Percentiles rank a stretch among this genome's conserved stretches.
These are phyloP conservation scores for Lateolabrax maculatus DNA, from an alignment of 2,797 vertebrate species.

Conservation along the genomic window DNA sequence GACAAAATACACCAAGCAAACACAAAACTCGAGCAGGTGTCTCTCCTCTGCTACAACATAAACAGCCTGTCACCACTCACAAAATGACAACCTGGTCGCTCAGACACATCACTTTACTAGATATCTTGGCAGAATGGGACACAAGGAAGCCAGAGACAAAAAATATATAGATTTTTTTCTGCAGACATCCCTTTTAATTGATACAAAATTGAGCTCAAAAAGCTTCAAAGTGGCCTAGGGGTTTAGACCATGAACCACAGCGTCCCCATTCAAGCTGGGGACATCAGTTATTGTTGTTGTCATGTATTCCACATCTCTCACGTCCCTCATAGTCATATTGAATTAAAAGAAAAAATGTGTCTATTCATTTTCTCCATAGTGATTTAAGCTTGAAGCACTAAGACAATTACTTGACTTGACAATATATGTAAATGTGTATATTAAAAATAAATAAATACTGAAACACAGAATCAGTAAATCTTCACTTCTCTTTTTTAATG, in stretches of 20 bases:
- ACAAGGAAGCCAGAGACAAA: neutral
- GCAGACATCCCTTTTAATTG: neutral
- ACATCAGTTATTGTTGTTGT: neutral
- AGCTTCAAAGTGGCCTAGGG: neutral
- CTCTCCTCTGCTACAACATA: conserved; percentile 17
- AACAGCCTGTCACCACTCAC: conserved; percentile 28
- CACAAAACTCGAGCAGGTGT: conserved; percentile 16
- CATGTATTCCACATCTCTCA: neutral
- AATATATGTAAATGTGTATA: neutral
- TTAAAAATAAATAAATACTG: neutral
- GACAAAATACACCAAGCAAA: conserved; percentile 39
- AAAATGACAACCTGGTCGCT: conserved; percentile 20
- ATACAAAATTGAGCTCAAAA: too few relatives aligned
- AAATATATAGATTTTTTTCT: neutral
- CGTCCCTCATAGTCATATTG: neutral
- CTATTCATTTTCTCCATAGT: neutral
- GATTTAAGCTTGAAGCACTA: neutral
- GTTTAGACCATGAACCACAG: neutral
- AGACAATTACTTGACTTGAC: too few relatives aligned
- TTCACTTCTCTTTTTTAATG: conserved; percentile 15
- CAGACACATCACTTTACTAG: conserved; percentile 15
- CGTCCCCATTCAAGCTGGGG: neutral
- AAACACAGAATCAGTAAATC: conserved; percentile 11
- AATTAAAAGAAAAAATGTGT: neutral
- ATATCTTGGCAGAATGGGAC: neutral